Conservation (phyloP, 2,113 vertebrate genomes). For the Speoplatyrhinus poulsoni region DNA sequence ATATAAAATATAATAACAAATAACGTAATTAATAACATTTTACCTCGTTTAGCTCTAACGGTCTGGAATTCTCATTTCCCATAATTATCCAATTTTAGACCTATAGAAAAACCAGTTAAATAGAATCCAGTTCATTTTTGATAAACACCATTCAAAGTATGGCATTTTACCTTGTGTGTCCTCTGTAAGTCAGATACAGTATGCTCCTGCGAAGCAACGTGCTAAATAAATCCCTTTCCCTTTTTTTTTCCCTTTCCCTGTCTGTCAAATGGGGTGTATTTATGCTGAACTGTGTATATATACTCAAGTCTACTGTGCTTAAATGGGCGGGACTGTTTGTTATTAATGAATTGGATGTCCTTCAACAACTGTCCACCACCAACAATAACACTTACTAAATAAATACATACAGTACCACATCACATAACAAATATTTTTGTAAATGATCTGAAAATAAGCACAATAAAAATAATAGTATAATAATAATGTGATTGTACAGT, state of each 20-base stretch:
- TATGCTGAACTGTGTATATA: slow-evolving; percentile 32
- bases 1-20: too few species aligned
- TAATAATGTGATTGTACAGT: neutral
- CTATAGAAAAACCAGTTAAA: neutral
- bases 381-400: neutral
- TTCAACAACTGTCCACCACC: slow-evolving; percentile 8
- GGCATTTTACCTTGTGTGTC: slow-evolving; percentile 41
- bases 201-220: slow-evolving; percentile 10
- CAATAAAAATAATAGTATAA: neutral
- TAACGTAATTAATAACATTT: neutral
- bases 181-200: slow-evolving; percentile 11
- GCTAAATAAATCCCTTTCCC: neutral
- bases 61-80: slow-evolving; percentile 68
- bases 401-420: neutral
- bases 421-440: neutral
- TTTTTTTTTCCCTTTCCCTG: too few species aligned
- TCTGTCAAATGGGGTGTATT: slow-evolving; percentile 1
- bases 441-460: neutral
- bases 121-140: neutral
- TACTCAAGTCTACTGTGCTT: slow-evolving; percentile 38
- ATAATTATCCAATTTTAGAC: slow-evolving; percentile 50
- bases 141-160: neutral
- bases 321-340: slow-evolving; percentile 67
- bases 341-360: slow-evolving; percentile 37
- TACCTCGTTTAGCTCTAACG: slow-evolving; percentile 52